Conservation (phyloP, 2,797 vertebrate genomes). For the Apogon talboti region DNA sequence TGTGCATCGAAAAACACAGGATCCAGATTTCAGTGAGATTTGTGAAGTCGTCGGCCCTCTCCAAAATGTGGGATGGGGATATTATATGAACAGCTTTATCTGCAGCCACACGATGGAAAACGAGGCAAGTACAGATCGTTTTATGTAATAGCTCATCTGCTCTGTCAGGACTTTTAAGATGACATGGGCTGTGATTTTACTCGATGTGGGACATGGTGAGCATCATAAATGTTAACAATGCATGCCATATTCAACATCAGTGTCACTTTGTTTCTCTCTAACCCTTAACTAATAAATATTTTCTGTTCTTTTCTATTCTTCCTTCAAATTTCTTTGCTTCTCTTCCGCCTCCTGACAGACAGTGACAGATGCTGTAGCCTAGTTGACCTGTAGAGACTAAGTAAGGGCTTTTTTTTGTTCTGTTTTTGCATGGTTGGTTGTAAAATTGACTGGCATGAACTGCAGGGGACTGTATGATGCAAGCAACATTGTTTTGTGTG, state of each 20-base stretch:
- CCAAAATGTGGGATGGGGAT: conserved; percentile 39
- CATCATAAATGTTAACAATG: conserved; percentile 9
- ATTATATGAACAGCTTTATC: conserved; percentile 39
- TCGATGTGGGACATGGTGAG: background rate
- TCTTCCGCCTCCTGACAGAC: conserved; percentile 38
- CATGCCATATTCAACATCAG: conserved; percentile 27
- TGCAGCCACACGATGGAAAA: conserved; percentile 64
- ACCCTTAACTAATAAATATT: conserved; percentile 53
- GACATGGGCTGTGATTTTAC: conserved; percentile 30
- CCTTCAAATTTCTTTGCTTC: conserved; percentile 43
- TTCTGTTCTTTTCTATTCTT: conserved; percentile 47
- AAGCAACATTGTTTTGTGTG: conserved; percentile 8
- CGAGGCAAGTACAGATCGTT: conserved; percentile 52
- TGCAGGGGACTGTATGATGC: conserved; percentile 34
- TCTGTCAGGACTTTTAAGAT: conserved; percentile 8
- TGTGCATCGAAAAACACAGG: conserved; percentile 40
- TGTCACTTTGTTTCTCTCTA: conserved; percentile 7
- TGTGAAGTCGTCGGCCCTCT: conserved; percentile 5
- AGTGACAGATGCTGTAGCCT: conserved; percentile 74
- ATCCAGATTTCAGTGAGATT: conserved; percentile 10
- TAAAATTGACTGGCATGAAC: conserved; percentile 36
- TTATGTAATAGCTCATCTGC: conserved; percentile 7
- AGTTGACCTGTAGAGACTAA: conserved; percentile 69
- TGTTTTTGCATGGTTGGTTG: conserved; percentile 63
- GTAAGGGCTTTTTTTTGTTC: conserved; percentile 72